A percentile compares a stretch with the other conserved stretches of the same genome.
Conservation (phyloP, 1,140 invertebrate species). For the Galleria mellonella region DNA sequence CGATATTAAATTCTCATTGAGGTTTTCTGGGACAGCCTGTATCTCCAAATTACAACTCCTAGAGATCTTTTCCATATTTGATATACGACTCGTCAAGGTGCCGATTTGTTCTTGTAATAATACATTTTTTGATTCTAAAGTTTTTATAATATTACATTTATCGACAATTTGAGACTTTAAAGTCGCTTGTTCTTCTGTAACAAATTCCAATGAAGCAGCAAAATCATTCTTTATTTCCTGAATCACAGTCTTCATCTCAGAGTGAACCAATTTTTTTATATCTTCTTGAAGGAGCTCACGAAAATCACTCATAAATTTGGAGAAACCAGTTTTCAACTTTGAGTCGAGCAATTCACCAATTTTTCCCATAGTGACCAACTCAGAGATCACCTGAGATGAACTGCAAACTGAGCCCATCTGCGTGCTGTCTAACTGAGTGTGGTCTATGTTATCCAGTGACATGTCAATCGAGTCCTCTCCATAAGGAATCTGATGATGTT, state of each 20-base stretch:
- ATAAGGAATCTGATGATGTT: background rate
- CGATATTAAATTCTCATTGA: background rate
- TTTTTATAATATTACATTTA: background rate
- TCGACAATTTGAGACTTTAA: background rate
- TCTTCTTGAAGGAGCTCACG: background rate
- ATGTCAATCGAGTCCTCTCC: background rate
- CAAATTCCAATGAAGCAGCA: background rate
- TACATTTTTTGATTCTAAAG: background rate
- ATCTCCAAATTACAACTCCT: conserved; percentile 1
- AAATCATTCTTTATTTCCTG: background rate
- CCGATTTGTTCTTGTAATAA: background rate
- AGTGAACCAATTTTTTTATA: background rate
- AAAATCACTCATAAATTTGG: background rate
- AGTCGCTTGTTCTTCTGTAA: background rate
- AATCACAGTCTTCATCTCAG: background rate
- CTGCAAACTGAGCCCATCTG: background rate
- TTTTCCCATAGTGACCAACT: background rate
- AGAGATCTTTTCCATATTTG: background rate
- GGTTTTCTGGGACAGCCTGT: background rate
- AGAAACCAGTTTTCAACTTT: background rate
- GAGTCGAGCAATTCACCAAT: background rate
- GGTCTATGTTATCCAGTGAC: background rate
- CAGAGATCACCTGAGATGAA: too few species aligned
- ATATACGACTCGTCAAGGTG: background rate
- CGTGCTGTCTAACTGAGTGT: background rate